phyloP scores from a whole-genome alignment of 2,888 invertebrate genomes.

The Ennomos erosarius region DNA sequence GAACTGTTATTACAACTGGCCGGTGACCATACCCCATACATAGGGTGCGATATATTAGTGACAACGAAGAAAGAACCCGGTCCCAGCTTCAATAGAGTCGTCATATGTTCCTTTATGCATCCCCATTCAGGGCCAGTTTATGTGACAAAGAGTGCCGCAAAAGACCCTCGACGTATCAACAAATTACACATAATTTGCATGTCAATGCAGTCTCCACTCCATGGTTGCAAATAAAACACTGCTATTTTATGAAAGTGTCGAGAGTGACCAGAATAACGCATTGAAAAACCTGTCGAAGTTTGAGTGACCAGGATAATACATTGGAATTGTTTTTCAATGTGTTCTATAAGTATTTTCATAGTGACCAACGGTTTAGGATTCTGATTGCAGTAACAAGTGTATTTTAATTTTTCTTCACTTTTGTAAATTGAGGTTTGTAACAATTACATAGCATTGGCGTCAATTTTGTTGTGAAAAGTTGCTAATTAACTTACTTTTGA shows the following conservation, averaged over 20 bases:
- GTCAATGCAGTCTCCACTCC: constrained; percentile 66
- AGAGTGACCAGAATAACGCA: constrained; percentile 53
- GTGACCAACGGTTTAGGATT: too few relatives aligned
- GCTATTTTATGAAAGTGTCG: constrained; percentile 71
- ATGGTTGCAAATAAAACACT: constrained; percentile 67
- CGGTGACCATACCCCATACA: constrained; percentile 48
- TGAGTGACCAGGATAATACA: not conserved
- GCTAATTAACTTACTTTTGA: too few relatives aligned
- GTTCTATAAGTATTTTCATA: too few relatives aligned
- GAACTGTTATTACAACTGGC: constrained; percentile 74
- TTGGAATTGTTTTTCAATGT: too few relatives aligned
- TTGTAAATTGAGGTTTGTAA: too few relatives aligned
- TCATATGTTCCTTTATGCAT: constrained; percentile 74
- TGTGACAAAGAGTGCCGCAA: constrained; percentile 78
- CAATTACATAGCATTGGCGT: too few relatives aligned
- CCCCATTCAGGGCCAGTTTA: constrained; percentile 70
- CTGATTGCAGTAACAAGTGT: too few relatives aligned
- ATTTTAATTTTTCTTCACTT: too few relatives aligned
- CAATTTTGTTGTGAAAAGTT: too few relatives aligned
- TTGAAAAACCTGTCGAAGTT: constrained; percentile 42
- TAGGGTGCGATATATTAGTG: constrained; percentile 68
- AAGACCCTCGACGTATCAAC: constrained; percentile 82
- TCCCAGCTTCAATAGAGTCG: constrained; percentile 71
- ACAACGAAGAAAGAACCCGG: constrained; percentile 56
- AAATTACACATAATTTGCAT: constrained; percentile 83